Conservation (phyloP, 2,797 vertebrate species). For the Microtus agrestis region DNA sequence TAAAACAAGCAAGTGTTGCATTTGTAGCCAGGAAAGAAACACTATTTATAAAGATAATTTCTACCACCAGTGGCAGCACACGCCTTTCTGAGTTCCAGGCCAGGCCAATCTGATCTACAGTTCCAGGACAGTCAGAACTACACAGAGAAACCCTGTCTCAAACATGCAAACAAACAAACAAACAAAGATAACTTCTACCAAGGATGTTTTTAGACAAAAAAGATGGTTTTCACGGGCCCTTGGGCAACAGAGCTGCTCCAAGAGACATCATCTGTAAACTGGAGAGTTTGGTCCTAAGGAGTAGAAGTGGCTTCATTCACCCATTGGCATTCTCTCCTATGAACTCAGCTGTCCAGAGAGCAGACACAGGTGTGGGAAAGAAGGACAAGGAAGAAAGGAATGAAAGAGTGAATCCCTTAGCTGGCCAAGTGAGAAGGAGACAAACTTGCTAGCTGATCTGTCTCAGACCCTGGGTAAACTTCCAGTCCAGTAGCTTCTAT, state of each 20-base stretch:
- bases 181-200: neutral
- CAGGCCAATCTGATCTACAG: neutral
- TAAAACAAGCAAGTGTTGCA: neutral
- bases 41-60: neutral
- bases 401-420: neutral
- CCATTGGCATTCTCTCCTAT: neutral
- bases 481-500: neutral
- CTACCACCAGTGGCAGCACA: neutral
- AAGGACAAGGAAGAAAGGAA: neutral
- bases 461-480: neutral
- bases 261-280: neutral
- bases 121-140: neutral
- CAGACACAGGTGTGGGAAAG: neutral
- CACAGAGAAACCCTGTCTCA: neutral
- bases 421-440: neutral
- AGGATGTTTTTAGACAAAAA: neutral
- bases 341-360: neutral
- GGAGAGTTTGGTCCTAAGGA: neutral
- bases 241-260: neutral
- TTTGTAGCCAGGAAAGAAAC: slow-evolving; percentile 19
- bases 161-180: neutral
- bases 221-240: neutral
- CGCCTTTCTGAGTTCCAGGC: neutral
- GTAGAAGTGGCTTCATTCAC: neutral
- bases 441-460: no score